phyloP scores from a whole-genome alignment of 2,888 invertebrate species.

The Drosophila sordidula region DNA sequence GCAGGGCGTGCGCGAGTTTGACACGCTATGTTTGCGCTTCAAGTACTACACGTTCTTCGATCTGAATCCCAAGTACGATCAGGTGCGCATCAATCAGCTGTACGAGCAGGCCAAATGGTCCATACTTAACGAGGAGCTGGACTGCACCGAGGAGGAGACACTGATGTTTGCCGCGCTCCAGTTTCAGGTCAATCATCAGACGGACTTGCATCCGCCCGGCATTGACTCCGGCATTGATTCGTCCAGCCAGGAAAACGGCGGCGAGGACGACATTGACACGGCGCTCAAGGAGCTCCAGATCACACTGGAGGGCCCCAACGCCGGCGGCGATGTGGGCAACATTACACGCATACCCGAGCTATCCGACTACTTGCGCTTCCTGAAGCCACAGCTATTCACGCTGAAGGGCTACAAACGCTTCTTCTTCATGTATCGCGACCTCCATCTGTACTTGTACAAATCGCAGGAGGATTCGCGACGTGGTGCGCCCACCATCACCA shows the following conservation, averaged over 20 bases:
- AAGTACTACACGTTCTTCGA: constrained; percentile 99
- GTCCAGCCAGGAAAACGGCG: constrained; percentile 85
- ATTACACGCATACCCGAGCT: constrained; percentile 98
- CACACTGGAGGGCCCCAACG: constrained; percentile 92
- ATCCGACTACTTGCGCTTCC: constrained; percentile 95
- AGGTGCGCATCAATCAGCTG: constrained; percentile 98
- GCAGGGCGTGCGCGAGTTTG: constrained; percentile 97
- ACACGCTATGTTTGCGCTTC: constrained; percentile 95
- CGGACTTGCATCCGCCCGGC: constrained; percentile 77
- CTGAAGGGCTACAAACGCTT: constrained; percentile 97
- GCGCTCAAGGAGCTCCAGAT: constrained; percentile 97
- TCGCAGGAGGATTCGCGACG: constrained; percentile 91
- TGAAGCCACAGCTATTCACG: constrained; percentile 98
- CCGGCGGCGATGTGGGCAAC: constrained; percentile 89
- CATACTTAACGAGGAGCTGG: constrained; percentile 97
- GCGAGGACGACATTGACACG: constrained; percentile 98
- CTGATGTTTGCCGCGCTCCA: constrained; percentile 98
- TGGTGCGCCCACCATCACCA: constrained; percentile 89
- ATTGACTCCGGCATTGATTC: constrained; percentile 68
- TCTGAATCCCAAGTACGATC: constrained; percentile 97
- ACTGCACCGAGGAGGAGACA: constrained; percentile 99
- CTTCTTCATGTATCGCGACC: constrained; percentile 98
- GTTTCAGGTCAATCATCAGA: constrained; percentile 95
- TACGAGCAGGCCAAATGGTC: constrained; percentile 99
- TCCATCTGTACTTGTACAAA: constrained; percentile 94